A percentile compares a stretch with the other conserved stretches of the same genome.
These are phyloP conservation scores for Channa argus DNA, from an alignment of 2,113 vertebrate genomes.

Conservation along the genomic window DNA sequence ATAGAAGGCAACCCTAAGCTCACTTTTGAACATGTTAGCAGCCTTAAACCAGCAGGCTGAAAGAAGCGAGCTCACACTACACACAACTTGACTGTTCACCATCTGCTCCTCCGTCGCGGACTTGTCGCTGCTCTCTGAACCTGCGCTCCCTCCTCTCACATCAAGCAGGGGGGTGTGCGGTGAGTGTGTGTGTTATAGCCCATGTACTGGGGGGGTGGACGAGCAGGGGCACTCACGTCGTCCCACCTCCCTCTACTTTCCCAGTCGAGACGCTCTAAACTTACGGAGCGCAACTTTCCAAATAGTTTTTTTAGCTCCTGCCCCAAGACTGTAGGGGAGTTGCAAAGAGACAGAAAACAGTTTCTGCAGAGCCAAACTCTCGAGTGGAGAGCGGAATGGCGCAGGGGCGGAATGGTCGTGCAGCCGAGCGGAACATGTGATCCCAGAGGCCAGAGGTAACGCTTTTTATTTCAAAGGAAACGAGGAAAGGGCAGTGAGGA, in stretches of 20 bases:
- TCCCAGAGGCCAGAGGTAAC: constrained; percentile 64
- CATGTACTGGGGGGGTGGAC: neutral
- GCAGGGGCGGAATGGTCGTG: constrained; percentile 73
- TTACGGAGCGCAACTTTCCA: constrained; percentile 74
- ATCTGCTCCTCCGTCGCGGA: constrained; percentile 31
- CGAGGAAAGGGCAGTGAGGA: constrained; percentile 1
- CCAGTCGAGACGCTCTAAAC: constrained; percentile 73
- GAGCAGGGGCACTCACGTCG: constrained; percentile 49
- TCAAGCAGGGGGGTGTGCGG: constrained; percentile 35
- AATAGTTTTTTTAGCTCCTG: constrained; percentile 46
- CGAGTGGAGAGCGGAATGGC: constrained; percentile 63
- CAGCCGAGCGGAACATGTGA: constrained; percentile 74
- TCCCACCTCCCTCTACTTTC: constrained; percentile 73
- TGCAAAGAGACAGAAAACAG: constrained; percentile 25
- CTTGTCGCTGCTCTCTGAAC: constrained; percentile 63
- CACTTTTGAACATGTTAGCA: no score
- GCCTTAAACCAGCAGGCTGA: neutral
- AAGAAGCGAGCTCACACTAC: neutral
- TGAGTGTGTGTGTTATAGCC: constrained; percentile 3
- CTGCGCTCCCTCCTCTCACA: constrained; percentile 64
- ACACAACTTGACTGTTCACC: no score
- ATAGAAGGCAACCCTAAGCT: no score
- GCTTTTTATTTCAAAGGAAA: constrained; percentile 12
- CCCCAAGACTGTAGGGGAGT: constrained; percentile 30
- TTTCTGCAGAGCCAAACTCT: constrained; percentile 3